Evolutionary conservation across 2,113 vertebrate species (phyloP).

Genomic region (Talpa occidentalis): DNA sequence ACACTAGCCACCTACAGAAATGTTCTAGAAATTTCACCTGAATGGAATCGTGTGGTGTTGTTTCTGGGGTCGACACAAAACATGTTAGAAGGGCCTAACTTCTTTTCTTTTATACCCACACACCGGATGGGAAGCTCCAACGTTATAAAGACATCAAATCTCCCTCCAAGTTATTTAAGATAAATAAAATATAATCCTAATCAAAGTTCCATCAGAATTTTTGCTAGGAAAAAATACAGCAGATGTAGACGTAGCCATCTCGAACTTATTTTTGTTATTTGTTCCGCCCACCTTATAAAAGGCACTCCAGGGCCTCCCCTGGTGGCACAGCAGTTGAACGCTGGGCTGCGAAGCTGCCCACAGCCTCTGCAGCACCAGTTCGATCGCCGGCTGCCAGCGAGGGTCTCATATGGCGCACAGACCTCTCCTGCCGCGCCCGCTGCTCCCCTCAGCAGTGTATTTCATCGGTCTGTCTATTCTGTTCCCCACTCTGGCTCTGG

Average conservation of each 20-base stretch:
- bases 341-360: no score
- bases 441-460: no score
- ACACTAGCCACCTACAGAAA: rapidly evolving
- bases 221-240: not conserved
- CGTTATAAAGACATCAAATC: not conserved
- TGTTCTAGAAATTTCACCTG: not conserved
- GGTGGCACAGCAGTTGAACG: no score
- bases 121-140: not conserved
- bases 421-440: no score
- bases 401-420: no score
- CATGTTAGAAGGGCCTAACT: no score
- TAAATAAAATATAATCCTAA: not conserved
- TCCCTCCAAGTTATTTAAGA: not conserved
- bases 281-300: not conserved
- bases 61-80: not conserved
- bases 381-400: no score
- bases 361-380: no score
- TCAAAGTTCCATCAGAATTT: not conserved
- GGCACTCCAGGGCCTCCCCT: no score
- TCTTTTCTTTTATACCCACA: not conserved
- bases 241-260: rapidly evolving
- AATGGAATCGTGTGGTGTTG: not conserved
- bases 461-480: no score
- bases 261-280: no score
- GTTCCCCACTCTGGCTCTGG: no score